These are phyloP conservation scores for Hartigia nigra DNA, from an alignment of 2,888 invertebrate genomes.

Conservation along the genomic window DNA sequence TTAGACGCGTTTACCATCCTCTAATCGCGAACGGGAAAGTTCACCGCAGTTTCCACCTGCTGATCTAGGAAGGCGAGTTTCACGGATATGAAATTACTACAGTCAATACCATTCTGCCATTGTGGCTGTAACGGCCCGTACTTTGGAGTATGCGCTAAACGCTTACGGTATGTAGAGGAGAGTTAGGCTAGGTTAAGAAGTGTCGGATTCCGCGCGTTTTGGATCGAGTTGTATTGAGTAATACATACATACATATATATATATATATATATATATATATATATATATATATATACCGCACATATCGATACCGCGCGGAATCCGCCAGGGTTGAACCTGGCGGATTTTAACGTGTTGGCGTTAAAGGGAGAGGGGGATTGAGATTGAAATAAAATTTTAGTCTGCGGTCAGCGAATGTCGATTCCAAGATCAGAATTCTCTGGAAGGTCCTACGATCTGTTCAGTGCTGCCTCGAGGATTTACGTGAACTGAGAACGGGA, in stretches of 20 bases:
- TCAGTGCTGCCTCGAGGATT: constrained; percentile 33
- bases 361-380: no score
- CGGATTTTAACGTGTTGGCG: no score
- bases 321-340: no score
- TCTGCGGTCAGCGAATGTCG: neutral
- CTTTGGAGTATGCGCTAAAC: neutral
- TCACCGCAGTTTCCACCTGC: neutral
- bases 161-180: neutral
- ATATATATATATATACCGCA: no score
- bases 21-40: neutral
- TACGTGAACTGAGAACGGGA: constrained; percentile 54
- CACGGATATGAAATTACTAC: neutral
- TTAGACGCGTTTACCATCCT: constrained; percentile 49
- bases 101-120: neutral
- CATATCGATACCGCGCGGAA: no score
- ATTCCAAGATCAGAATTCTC: neutral
- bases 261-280: no score
- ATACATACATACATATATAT: no score
- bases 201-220: no score
- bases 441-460: neutral
- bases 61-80: neutral
- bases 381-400: neutral
- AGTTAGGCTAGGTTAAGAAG: no score
- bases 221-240: no score
- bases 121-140: neutral